Percentiles rank a stretch among this genome's conserved stretches.
Conservation (phyloP, 2,797 vertebrate species). For the Lithobates pipiens region DNA sequence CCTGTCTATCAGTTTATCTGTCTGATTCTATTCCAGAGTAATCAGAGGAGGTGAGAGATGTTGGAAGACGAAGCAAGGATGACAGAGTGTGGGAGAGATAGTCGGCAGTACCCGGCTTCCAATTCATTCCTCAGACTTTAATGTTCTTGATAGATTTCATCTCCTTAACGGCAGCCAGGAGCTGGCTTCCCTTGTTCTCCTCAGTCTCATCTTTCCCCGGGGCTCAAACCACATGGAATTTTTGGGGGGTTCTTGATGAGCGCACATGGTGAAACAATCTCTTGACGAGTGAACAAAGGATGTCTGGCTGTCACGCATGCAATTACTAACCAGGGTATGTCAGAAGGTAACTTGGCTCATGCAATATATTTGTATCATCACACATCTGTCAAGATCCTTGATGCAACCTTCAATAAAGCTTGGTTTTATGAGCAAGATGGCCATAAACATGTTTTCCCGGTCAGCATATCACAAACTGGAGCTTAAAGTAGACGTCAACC, state of each 20-base stretch:
- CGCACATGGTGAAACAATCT: conserved; percentile 44
- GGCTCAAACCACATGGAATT: conserved; percentile 53
- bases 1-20: conserved; percentile 56
- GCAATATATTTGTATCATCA: not conserved
- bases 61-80: conserved; percentile 50
- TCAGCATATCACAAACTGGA: not conserved
- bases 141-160: conserved; percentile 57
- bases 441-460: not conserved
- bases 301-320: conserved; percentile 44
- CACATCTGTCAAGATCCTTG: not conserved
- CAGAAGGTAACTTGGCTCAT: conserved; percentile 11
- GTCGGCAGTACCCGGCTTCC: conserved; percentile 44
- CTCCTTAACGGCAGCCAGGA: conserved; percentile 57
- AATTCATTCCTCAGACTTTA: conserved; percentile 53
- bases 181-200: conserved; percentile 43
- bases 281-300: conserved; percentile 36
- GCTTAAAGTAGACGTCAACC: not conserved
- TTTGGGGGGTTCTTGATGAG: conserved; percentile 37
- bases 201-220: conserved; percentile 39
- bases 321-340: conserved; percentile 28
- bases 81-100: conserved; percentile 55
- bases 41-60: conserved; percentile 59
- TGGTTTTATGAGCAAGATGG: not conserved
- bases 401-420: not conserved
- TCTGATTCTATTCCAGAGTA: conserved; percentile 45